phyloP scores from a whole-genome alignment of 2,888 invertebrate species.

The Sylvicola cinctus region DNA sequence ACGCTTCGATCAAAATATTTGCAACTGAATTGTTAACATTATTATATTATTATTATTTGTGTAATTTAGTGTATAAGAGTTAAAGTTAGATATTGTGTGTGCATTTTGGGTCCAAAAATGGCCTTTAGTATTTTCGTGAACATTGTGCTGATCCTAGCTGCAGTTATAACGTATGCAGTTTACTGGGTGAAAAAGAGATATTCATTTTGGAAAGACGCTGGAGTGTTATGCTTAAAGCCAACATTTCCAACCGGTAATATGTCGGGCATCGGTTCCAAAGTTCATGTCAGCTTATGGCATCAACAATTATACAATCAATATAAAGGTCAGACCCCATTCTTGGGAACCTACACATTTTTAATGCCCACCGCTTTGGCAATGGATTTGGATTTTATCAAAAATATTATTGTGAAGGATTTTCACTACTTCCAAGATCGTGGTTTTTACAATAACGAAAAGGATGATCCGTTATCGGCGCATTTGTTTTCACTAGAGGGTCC shows the following conservation, averaged over 20 bases:
- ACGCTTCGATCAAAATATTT: too few species aligned
- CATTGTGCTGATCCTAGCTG: too few species aligned
- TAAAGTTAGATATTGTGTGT: too few species aligned
- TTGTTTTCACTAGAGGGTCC: background rate
- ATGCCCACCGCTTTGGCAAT: slow-evolving; percentile 11
- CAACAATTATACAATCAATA: slow-evolving; percentile 7
- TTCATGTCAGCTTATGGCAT: background rate
- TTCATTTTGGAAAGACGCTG: too few species aligned
- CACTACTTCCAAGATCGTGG: slow-evolving; percentile 11
- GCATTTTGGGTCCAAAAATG: too few species aligned
- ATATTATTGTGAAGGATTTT: slow-evolving; percentile 13
- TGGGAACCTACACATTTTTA: slow-evolving; percentile 15
- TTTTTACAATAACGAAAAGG: slow-evolving; percentile 1
- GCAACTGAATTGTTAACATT: too few species aligned
- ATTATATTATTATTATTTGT: too few species aligned
- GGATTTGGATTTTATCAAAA: slow-evolving; percentile 10
- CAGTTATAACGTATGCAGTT: too few species aligned
- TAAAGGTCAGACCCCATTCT: slow-evolving; percentile 10
- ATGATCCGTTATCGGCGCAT: slow-evolving; percentile 3
- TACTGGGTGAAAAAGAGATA: too few species aligned
- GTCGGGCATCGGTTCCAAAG: background rate
- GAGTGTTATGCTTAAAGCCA: slow-evolving; percentile 11
- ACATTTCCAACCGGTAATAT: slow-evolving; percentile 13
- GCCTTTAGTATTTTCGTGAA: too few species aligned
- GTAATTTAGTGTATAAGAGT: too few species aligned